Base-by-base conservation (phyloP, 1,140 invertebrate genomes). In the Cepaea nemoralis region DNA sequence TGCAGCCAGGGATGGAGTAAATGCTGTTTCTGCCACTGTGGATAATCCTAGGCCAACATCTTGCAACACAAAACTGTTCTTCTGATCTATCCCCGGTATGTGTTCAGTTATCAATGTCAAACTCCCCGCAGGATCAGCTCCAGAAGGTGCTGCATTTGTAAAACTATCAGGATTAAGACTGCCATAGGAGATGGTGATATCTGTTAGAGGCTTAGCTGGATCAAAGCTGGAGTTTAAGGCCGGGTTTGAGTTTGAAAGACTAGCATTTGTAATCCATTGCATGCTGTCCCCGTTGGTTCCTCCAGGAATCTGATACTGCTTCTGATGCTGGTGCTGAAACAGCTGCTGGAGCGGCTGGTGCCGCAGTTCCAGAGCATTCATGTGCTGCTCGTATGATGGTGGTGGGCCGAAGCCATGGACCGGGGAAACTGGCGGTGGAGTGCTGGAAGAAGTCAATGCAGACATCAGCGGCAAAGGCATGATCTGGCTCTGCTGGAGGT, bases 361-460 rank as follows among this genome's bases (percentile, higher is more conserved):
- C 22, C 55, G 77, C 63, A 16, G 82, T 71, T 86, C 84, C 37
- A 85, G 73, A 63, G 83, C 80, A 77, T 67, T 90, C 87, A 91
- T 89, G 82, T 91, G 90, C 80, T 91, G 89, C 70, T 87, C 83
- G 76, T 91, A 91, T 50, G 85, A 86, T 31, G 90, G 90, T 37
- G 89, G 90, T 1, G 89, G 89, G 16, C 88, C 90, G 48, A 90
- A 85, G 76, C 92, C 92, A 84, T 91, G 90, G 0, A 95, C 89
- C 0, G 95, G 95, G 22, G 95, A 96, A 0, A 95, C 93, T 0
- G 95, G 95, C n/a, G 96, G 87, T 16, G 86, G 95, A 95, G 82
- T 33, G 0, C 77, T 27, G 40, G 96, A 95, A 71, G 96, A 96
- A 19, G 96, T 96, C 19, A 97, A 89, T 81, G 96, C 96, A 87